phyloP scores from a whole-genome alignment of 2,113 vertebrate species.

The Dunckerocampus dactyliophorus region DNA sequence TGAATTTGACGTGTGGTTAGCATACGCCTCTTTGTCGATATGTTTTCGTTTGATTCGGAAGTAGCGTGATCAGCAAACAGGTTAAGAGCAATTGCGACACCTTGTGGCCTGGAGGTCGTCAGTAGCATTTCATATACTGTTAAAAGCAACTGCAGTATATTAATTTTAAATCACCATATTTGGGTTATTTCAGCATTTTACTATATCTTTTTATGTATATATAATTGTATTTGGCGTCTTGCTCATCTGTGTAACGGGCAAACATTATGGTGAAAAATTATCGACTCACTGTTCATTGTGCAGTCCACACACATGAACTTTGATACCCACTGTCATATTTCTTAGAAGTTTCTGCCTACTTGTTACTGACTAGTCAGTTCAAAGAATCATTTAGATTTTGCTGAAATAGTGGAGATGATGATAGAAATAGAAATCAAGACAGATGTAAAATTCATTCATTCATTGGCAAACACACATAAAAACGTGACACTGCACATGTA shows the following conservation, averaged over 20 bases:
- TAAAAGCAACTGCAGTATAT: not conserved
- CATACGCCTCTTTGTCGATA: conserved; percentile 31
- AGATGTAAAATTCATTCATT: not conserved
- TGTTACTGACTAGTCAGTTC: not conserved
- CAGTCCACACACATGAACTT: conserved; percentile 24
- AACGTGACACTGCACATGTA: not conserved
- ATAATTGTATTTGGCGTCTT: not conserved
- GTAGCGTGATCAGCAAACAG: not conserved
- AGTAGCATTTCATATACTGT: no score
- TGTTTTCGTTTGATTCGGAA: conserved; percentile 23
- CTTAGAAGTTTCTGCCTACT: conserved; percentile 17
- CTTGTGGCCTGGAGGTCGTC: conserved; percentile 17
- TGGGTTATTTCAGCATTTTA: not conserved
- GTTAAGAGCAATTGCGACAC: conserved; percentile 8
- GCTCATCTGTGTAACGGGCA: not conserved
- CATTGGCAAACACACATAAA: not conserved
- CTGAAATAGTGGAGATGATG: not conserved
- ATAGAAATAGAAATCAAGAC: not conserved
- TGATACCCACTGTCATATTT: conserved; percentile 28
- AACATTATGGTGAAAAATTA: conserved; percentile 4
- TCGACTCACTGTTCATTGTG: conserved; percentile 9
- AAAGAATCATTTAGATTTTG: not conserved
- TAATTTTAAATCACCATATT: no score
- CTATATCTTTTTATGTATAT: not conserved
- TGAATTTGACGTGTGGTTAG: conserved; percentile 26